Base-by-base conservation (phyloP, 2,888 invertebrate genomes). In the Ptychoptera contaminata region DNA sequence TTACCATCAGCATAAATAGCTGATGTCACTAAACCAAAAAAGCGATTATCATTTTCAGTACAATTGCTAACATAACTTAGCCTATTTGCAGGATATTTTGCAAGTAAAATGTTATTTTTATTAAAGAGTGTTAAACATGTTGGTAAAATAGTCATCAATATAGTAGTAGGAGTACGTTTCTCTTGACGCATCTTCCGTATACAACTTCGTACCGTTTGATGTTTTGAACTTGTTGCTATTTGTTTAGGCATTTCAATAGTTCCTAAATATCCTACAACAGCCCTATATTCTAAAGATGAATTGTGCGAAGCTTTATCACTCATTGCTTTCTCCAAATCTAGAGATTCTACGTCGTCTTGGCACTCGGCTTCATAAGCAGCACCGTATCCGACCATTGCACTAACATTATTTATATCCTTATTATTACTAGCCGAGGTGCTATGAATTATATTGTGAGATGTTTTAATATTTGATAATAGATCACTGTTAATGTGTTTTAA, bases 161-260 rank as follows among this genome's bases (percentile, higher is more conserved):
- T 88, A 10, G 84, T 77, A 0, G 87, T 82, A 1, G 86, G 85
- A 11, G 80, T 80, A 41, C 91, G 78, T 61, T 91, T 83, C 55
- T 94, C 94, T 48, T 91, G 82, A 31, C 92, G 73, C 37, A 94
- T 68, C 55, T 91, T 80, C 48, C 87, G 76, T 40, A 96, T 92
- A 49, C 93, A 93, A 46, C 81, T 86, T 46, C 86, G 75, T 12
- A 93, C 81, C 14, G 84, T 79, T 61, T 80, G 76, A 52, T 83
- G 65, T 45, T 88, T 78, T 11, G 82, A 79, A 36, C 79, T 79
- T 39, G 78, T 76, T 43, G 81, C 71, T 37, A 85, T 70, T 52
- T 86, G 82, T 60, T 82, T 82, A 0, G 94, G 93, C 71, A 94
- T 92, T 67, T 94, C 94, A 50, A 96, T 91, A 2, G 94, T 93